phyloP scores from a whole-genome alignment of 1,140 invertebrate species.

The Drosophila nikananu region DNA sequence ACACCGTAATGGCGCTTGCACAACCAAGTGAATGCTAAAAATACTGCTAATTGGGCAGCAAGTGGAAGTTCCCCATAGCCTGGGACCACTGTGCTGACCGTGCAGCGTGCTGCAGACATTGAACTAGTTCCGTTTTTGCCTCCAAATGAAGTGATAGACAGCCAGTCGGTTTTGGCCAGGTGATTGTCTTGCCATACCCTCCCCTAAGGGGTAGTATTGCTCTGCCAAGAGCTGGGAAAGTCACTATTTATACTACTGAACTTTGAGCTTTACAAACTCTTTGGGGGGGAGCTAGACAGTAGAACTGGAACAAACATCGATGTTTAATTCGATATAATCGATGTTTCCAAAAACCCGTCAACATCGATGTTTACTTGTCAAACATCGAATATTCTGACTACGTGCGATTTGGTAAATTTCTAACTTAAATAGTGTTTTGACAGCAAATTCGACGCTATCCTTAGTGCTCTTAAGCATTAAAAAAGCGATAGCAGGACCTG shows the following conservation, averaged over 20 bases:
- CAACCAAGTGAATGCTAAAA: background rate
- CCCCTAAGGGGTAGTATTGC: background rate
- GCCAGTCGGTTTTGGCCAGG: slow-evolving; percentile 18
- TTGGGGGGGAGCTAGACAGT: no score
- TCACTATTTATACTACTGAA: background rate
- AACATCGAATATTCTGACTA: no score
- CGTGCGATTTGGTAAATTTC: no score
- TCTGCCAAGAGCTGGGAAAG: background rate
- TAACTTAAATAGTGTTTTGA: no score
- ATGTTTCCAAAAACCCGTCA: no score
- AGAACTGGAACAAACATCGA: no score
- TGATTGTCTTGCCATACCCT: slow-evolving; percentile 19
- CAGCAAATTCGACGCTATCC: no score
- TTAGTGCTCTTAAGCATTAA: no score
- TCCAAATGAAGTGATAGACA: slow-evolving; percentile 26
- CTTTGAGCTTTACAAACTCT: no score
- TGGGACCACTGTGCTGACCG: slow-evolving; percentile 39
- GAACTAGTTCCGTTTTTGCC: slow-evolving; percentile 68
- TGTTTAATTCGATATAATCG: no score
- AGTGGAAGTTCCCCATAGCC: background rate
- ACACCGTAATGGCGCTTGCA: slow-evolving; percentile 5
- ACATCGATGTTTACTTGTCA: no score
- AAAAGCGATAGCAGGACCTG: no score
- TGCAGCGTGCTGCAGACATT: slow-evolving; percentile 52
- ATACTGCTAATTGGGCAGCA: background rate